Conservation (phyloP, 64 coral and sea anemone genomes). For the Platygyra sinensis region DNA sequence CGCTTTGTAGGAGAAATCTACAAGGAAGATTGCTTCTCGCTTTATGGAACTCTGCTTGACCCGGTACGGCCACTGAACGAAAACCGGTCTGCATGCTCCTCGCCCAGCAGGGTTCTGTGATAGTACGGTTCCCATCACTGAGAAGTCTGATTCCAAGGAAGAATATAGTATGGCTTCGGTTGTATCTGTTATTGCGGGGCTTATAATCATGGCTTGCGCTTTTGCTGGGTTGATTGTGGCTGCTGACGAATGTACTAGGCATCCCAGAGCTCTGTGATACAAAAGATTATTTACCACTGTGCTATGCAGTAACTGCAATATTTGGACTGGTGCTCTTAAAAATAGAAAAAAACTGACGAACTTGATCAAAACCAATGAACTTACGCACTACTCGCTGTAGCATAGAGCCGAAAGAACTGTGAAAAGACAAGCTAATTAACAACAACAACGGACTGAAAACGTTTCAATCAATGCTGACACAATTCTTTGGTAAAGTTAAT, state of each 20-base stretch:
- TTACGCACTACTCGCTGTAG: too few relatives aligned
- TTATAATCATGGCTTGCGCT: slow-evolving; percentile 61
- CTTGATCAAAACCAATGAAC: too few relatives aligned
- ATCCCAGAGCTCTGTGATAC: slow-evolving; percentile 14
- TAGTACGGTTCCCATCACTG: not conserved
- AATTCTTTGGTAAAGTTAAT: too few relatives aligned
- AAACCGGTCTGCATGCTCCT: not conserved
- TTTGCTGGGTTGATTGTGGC: slow-evolving; percentile 80
- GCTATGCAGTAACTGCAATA: slow-evolving; percentile 1
- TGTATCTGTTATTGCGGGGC: slow-evolving; percentile 60
- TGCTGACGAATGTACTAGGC: slow-evolving; percentile 70
- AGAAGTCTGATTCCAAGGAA: not conserved
- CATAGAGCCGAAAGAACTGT: too few relatives aligned
- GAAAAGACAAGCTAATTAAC: too few relatives aligned
- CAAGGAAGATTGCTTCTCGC: not conserved
- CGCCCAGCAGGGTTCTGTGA: not conserved
- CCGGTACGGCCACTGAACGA: not conserved
- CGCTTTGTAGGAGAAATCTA: not conserved
- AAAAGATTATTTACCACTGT: not conserved
- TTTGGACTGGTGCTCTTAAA: not conserved
- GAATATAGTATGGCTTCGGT: slow-evolving; percentile 3
- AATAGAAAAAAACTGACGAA: too few relatives aligned
- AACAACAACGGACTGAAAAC: too few relatives aligned
- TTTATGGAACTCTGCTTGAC: not conserved
- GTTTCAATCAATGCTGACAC: too few relatives aligned